Conservation (phyloP, 2,113 vertebrate genomes). For the Catharus fuscescens region DNA sequence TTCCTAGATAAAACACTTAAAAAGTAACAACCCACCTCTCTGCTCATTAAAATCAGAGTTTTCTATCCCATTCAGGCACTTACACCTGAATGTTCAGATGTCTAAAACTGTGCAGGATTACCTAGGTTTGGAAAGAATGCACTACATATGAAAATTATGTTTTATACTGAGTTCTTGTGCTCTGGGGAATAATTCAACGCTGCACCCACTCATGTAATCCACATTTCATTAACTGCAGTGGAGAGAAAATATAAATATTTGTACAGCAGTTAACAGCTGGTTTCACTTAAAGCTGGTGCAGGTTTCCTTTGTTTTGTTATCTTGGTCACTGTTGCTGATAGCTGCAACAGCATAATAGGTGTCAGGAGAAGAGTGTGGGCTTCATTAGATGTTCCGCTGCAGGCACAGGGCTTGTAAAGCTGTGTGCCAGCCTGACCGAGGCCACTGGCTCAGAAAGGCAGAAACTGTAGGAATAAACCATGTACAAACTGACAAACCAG, state of each 20-base stretch:
- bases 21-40: neutral
- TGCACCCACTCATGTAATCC: constrained; percentile 60
- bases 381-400: neutral
- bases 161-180: constrained; percentile 35
- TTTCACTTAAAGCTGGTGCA: constrained; percentile 8
- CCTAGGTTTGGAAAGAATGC: constrained; percentile 57
- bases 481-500: neutral
- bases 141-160: constrained; percentile 24
- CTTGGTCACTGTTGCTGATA: neutral
- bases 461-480: neutral
- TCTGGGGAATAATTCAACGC: constrained; percentile 58
- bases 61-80: neutral
- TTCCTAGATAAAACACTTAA: neutral
- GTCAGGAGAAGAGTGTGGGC: neutral
- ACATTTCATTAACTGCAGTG: constrained; percentile 55
- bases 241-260: constrained; percentile 63
- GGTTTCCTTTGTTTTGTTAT: constrained; percentile 1
- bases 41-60: neutral
- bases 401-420: neutral
- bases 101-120: constrained; percentile 40
- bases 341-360: neutral
- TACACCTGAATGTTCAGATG: neutral
- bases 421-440: neutral
- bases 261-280: neutral
- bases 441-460: neutral